A percentile compares a stretch with the other conserved stretches of the same genome.
These are phyloP conservation scores for Acanthacorydalis orientalis DNA, from an alignment of 2,888 invertebrate genomes.

Conservation along the genomic window DNA sequence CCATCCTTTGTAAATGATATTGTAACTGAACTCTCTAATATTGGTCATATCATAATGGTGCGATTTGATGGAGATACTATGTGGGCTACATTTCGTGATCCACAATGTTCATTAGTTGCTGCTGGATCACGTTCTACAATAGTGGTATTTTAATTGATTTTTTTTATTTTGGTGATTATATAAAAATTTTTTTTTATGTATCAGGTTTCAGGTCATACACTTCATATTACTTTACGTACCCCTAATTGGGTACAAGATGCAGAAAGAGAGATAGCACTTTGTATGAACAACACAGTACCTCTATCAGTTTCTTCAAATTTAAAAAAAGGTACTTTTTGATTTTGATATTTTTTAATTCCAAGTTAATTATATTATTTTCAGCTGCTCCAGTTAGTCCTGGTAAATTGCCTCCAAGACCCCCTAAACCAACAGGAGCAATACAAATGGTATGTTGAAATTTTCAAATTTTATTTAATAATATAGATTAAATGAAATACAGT, in stretches of 20 bases:
- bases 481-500: too few species aligned
- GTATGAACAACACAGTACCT: constrained; percentile 71
- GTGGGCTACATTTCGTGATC: constrained; percentile 85
- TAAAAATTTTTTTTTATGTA: constrained; percentile 29
- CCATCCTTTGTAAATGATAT: constrained; percentile 65
- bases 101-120: constrained; percentile 71
- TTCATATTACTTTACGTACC: constrained; percentile 62
- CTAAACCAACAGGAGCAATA: constrained; percentile 22
- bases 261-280: constrained; percentile 66
- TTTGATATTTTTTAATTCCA: not conserved
- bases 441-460: too few species aligned
- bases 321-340: not conserved
- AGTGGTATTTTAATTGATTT: not conserved
- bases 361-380: constrained; percentile 22
- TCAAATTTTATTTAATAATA: too few species aligned
- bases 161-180: not conserved
- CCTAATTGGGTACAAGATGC: constrained; percentile 72
- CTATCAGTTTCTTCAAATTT: constrained; percentile 25
- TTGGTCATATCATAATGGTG: constrained; percentile 80
- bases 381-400: constrained; percentile 28
- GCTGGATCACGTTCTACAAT: constrained; percentile 18
- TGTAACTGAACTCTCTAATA: constrained; percentile 63
- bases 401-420: constrained; percentile 36
- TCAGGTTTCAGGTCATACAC: constrained; percentile 43
- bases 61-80: constrained; percentile 79